Conservation (phyloP, 2,113 vertebrate genomes). For the Dryoscopus gambensis region DNA sequence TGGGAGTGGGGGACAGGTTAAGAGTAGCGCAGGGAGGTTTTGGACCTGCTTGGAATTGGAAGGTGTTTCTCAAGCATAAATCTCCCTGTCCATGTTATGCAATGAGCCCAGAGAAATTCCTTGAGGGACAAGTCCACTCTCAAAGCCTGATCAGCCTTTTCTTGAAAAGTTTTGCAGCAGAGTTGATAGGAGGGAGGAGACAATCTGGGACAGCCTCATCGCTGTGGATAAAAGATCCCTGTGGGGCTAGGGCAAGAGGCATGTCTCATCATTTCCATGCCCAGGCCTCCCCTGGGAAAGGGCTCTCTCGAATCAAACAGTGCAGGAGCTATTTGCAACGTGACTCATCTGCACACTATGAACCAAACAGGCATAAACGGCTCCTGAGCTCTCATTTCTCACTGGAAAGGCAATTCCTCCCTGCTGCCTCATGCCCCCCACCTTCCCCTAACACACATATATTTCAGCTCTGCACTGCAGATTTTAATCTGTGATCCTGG, state of each 20-base stretch:
- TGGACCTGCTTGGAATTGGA: not conserved
- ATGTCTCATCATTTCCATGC: not conserved
- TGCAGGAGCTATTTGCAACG: not conserved
- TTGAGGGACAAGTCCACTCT: not conserved
- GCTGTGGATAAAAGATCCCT: not conserved
- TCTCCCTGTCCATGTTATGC: not conserved
- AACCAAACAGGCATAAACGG: constrained; percentile 42
- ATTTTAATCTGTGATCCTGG: not conserved
- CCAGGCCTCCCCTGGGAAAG: not conserved
- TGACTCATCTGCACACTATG: not conserved
- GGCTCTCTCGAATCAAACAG: not conserved
- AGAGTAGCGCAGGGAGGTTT: not conserved
- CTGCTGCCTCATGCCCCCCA: not conserved
- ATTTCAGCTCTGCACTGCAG: not conserved
- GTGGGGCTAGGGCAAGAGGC: not conserved
- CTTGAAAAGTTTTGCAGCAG: not conserved
- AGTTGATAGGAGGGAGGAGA: not conserved
- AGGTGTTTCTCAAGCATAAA: not conserved
- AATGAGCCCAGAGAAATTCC: not conserved
- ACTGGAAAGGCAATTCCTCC: not conserved
- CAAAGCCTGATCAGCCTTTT: not conserved
- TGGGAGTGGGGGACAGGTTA: too few relatives aligned
- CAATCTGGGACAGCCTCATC: not conserved
- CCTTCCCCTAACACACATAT: not conserved
- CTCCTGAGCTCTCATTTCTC: not conserved